Evolutionary conservation across 2,797 vertebrate genomes (phyloP).

Genomic region (Sebastes alutus): DNA sequence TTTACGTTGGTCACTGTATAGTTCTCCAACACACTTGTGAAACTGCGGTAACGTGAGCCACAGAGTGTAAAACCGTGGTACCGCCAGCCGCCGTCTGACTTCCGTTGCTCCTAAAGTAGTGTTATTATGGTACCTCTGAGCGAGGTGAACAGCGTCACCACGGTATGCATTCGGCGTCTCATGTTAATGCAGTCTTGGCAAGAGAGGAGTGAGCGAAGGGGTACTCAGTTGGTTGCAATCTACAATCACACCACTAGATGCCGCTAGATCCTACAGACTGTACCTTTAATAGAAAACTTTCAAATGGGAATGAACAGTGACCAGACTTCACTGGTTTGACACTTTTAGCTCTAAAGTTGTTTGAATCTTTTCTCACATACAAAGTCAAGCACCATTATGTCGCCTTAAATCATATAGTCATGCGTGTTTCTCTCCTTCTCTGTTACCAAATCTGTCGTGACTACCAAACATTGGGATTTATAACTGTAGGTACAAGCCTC

Average conservation of each 20-base stretch:
- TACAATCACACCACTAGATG: too few species aligned
- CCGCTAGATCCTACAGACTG: rapidly evolving
- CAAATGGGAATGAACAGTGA: background rate
- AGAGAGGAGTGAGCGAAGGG: too few species aligned
- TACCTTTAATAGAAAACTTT: too few species aligned
- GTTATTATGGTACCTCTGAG: too few species aligned
- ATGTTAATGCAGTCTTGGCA: too few species aligned
- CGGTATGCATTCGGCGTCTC: rapidly evolving
- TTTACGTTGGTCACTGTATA: too few species aligned
- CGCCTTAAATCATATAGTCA: background rate
- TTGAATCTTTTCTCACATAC: background rate
- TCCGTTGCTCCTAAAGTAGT: too few species aligned
- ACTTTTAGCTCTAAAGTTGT: background rate
- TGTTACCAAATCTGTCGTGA: conserved; percentile 34
- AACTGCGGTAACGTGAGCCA: too few species aligned
- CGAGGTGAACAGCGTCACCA: rapidly evolving
- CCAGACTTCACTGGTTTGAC: background rate
- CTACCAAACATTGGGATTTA: conserved; percentile 34
- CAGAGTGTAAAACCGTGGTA: too few species aligned
- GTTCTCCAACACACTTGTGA: too few species aligned
- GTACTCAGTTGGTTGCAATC: too few species aligned
- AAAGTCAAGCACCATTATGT: background rate
- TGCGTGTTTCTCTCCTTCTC: background rate
- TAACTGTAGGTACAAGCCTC: conserved; percentile 19
- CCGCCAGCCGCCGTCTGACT: too few species aligned